Conservation (phyloP, 2,113 vertebrate genomes). For the Grantiella picta region DNA sequence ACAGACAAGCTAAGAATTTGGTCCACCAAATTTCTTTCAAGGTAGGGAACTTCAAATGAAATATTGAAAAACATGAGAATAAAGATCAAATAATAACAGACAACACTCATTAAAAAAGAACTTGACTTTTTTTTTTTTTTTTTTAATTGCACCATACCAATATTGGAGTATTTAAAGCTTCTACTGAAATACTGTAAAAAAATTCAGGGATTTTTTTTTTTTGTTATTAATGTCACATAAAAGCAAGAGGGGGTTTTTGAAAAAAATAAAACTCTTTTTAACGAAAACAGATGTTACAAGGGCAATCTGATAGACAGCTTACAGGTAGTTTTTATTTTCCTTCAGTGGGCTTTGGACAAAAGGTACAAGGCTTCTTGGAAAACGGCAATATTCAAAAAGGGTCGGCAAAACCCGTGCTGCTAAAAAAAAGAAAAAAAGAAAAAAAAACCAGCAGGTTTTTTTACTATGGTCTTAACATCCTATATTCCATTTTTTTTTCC, state of each 20-base stretch:
- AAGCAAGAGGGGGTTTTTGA: fast-evolving
- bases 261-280: background rate
- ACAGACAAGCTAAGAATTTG: background rate
- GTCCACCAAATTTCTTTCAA: background rate
- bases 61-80: background rate
- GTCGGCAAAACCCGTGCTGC: background rate
- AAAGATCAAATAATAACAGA: background rate
- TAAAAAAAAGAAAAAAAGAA: background rate
- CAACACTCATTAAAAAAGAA: fast-evolving
- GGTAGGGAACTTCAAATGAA: background rate
- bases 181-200: background rate
- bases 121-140: background rate
- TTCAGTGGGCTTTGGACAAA: background rate
- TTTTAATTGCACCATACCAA: background rate
- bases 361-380: background rate
- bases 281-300: background rate
- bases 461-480: background rate
- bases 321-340: background rate
- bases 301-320: background rate
- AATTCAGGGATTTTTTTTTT: background rate
- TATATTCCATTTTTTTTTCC: background rate
- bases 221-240: background rate
- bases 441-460: fast-evolving
- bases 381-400: background rate
- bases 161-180: background rate